Conservation (phyloP, 2,888 invertebrate species). For the Xanthia togata region DNA sequence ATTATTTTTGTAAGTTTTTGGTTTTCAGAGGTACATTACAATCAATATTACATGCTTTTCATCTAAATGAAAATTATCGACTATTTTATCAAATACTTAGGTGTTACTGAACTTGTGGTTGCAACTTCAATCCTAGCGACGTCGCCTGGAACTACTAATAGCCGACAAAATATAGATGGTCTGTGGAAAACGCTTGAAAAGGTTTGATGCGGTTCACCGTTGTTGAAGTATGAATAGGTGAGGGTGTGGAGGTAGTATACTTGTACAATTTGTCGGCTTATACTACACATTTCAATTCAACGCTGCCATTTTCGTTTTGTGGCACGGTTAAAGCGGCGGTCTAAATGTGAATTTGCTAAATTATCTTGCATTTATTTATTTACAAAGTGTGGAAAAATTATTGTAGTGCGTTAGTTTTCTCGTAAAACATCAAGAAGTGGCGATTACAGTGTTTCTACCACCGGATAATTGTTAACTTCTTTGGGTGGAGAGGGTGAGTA, state of each 20-base stretch:
- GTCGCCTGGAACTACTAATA: slow-evolving; percentile 58
- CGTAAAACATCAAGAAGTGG: slow-evolving; percentile 70
- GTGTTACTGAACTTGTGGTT: slow-evolving; percentile 40
- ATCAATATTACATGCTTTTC: neutral
- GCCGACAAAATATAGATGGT: slow-evolving; percentile 61
- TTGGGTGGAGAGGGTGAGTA: slow-evolving; percentile 87
- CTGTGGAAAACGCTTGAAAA: slow-evolving; percentile 28
- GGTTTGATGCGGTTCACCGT: slow-evolving; percentile 17
- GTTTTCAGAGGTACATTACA: neutral
- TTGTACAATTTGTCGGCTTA: slow-evolving; percentile 62
- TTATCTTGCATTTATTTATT: slow-evolving; percentile 75
- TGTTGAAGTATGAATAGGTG: slow-evolving; percentile 24
- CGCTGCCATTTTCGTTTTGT: slow-evolving; percentile 91
- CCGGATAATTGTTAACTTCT: slow-evolving; percentile 83
- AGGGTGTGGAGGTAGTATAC: slow-evolving; percentile 64
- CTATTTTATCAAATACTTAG: neutral
- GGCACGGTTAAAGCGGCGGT: slow-evolving; percentile 87
- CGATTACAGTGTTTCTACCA: slow-evolving; percentile 74
- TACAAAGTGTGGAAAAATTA: slow-evolving; percentile 74
- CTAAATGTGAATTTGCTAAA: slow-evolving; percentile 79
- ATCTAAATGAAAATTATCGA: neutral
- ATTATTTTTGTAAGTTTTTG: neutral
- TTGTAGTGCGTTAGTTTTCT: slow-evolving; percentile 73
- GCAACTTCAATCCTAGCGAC: slow-evolving; percentile 54
- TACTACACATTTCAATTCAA: slow-evolving; percentile 77